Percentiles rank a stretch among this genome's conserved stretches.
These are phyloP conservation scores for Lobophora halterata DNA, from an alignment of 2,888 invertebrate genomes.

Conservation along the genomic window DNA sequence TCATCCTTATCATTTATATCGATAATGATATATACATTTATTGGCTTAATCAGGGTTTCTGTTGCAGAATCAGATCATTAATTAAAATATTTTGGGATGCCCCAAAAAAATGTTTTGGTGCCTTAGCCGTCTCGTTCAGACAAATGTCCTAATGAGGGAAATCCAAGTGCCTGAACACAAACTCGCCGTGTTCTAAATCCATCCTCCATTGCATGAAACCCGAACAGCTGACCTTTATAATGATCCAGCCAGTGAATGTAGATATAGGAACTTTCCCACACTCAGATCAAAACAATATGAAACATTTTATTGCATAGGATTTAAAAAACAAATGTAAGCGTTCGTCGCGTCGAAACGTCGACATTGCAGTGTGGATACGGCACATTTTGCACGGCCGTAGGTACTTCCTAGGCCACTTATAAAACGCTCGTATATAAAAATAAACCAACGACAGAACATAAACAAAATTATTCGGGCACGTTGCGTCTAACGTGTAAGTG, in stretches of 20 bases:
- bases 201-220: constrained; percentile 10
- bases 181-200: constrained; percentile 20
- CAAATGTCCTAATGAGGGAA: neutral
- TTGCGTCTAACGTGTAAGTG: constrained; percentile 32
- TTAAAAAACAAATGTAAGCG: constrained; percentile 40
- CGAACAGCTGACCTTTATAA: constrained; percentile 21
- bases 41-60: too few species aligned
- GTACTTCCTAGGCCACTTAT: constrained; percentile 73
- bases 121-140: neutral
- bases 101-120: too few species aligned
- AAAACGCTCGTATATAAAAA: constrained; percentile 72
- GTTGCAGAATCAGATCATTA: too few species aligned
- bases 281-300: constrained; percentile 37
- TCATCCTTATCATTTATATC: too few species aligned
- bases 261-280: constrained; percentile 41
- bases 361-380: constrained; percentile 42
- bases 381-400: constrained; percentile 51
- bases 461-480: constrained; percentile 47
- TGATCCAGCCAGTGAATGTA: constrained; percentile 30
- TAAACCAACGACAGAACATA: constrained; percentile 62
- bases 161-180: constrained; percentile 17
- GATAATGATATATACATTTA: too few species aligned
- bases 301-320: constrained; percentile 43
- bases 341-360: constrained; percentile 44
- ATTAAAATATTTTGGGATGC: neutral